These are phyloP conservation scores for Pachyseris speciosa DNA, from an alignment of 64 coral and sea anemone genomes.

Conservation along the genomic window DNA sequence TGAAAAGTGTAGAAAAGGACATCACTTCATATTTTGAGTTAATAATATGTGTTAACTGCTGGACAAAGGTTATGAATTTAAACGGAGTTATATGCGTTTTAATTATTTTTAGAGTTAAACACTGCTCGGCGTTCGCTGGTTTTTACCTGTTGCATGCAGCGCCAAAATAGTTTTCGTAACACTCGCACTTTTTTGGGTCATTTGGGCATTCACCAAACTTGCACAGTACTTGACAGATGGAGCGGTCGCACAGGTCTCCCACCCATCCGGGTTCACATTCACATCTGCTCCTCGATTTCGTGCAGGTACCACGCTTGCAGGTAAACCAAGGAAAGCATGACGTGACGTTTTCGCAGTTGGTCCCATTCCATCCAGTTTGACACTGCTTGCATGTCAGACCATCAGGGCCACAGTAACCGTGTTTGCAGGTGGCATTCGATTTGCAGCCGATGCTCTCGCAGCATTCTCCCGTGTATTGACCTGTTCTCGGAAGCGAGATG, in stretches of 20 bases:
- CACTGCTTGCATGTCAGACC: constrained; percentile 65
- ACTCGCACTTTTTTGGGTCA: constrained; percentile 87
- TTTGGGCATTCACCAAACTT: constrained; percentile 67
- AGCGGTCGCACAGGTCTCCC: constrained; percentile 85
- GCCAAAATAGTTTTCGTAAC: constrained; percentile 65
- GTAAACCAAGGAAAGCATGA: constrained; percentile 78
- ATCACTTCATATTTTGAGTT: no score
- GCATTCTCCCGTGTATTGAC: constrained; percentile 60
- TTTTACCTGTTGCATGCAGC: constrained; percentile 85
- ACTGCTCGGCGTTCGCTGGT: no score
- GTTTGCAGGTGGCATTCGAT: constrained; percentile 76
- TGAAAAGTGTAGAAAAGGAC: no score
- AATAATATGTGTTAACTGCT: no score
- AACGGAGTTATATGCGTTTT: no score
- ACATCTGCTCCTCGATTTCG: constrained; percentile 72
- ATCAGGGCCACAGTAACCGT: constrained; percentile 73
- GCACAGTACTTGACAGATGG: constrained; percentile 67
- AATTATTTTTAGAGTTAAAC: no score
- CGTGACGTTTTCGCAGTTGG: constrained; percentile 73
- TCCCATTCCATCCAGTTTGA: constrained; percentile 74
- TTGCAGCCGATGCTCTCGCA: constrained; percentile 88
- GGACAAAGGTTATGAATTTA: no score
- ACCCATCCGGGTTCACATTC: constrained; percentile 92
- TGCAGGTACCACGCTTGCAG: constrained; percentile 80
- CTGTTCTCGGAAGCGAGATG: neutral